Conservation (phyloP, 2,888 invertebrate species). For the Gasteruption jaculator region DNA sequence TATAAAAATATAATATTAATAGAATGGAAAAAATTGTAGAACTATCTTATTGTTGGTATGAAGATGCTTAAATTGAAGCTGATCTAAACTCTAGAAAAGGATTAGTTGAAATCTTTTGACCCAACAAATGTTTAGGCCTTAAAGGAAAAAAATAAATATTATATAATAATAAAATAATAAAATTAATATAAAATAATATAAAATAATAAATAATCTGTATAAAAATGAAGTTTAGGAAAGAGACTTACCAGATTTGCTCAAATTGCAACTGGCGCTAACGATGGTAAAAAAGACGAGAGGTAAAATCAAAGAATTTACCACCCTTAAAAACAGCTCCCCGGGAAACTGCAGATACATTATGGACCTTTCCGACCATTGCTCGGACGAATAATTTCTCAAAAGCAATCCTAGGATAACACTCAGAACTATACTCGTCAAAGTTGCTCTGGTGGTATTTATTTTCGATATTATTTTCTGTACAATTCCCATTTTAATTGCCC, state of each 20-base stretch:
- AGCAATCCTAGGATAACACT: slow-evolving; percentile 34
- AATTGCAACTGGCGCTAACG: slow-evolving; percentile 58
- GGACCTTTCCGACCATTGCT: slow-evolving; percentile 71
- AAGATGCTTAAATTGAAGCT: too few relatives aligned
- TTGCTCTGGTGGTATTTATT: too few relatives aligned
- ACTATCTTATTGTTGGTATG: too few relatives aligned
- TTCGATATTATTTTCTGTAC: too few relatives aligned
- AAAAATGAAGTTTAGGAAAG: slow-evolving; percentile 4
- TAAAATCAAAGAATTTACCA: slow-evolving; percentile 90
- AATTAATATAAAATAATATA: too few relatives aligned
- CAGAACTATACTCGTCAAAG: slow-evolving; percentile 30
- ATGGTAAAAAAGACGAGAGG: slow-evolving; percentile 89
- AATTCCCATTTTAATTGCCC: too few relatives aligned
- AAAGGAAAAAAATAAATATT: not conserved
- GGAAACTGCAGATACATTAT: slow-evolving; percentile 93
- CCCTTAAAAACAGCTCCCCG: slow-evolving; percentile 89
- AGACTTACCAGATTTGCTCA: slow-evolving; percentile 43
- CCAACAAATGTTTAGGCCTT: too few relatives aligned
- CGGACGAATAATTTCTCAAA: slow-evolving; percentile 33
- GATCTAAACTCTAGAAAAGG: too few relatives aligned
- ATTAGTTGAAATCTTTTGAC: too few relatives aligned
- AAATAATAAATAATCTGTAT: not conserved
- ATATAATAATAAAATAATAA: not conserved
- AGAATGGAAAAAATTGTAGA: too few relatives aligned
- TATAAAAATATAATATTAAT: too few relatives aligned